These are phyloP conservation scores for Parasteatoda lunata DNA, from an alignment of 2,888 invertebrate species.

Conservation along the genomic window DNA sequence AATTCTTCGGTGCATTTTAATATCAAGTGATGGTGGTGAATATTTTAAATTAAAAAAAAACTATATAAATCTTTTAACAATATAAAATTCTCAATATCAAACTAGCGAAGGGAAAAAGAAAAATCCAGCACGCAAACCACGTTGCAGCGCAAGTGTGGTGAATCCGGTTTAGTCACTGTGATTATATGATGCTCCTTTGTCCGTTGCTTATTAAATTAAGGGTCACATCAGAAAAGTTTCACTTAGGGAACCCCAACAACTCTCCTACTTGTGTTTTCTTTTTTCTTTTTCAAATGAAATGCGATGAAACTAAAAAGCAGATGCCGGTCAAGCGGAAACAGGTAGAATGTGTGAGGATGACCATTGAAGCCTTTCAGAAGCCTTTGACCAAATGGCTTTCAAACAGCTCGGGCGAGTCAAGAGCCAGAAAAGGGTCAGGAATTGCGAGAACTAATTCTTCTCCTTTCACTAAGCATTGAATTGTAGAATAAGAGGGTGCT, in stretches of 20 bases:
- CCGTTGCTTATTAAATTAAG: background rate
- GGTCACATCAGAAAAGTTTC: background rate
- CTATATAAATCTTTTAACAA: too few species aligned
- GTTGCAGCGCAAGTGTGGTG: background rate
- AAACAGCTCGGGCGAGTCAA: background rate
- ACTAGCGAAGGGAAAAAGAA: background rate
- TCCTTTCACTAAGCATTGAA: too few species aligned
- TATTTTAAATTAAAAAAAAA: too few species aligned
- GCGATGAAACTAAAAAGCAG: constrained; percentile 6
- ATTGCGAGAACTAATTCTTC: too few species aligned
- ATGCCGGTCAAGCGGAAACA: constrained; percentile 48
- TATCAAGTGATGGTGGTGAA: too few species aligned
- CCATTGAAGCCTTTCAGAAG: background rate
- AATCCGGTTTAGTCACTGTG: constrained; percentile 37
- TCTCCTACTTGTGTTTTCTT: background rate
- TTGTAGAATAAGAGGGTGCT: too few species aligned
- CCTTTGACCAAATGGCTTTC: background rate
- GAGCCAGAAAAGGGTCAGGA: too few species aligned
- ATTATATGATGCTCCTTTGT: constrained; percentile 19
- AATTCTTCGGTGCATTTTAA: too few species aligned
- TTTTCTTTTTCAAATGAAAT: constrained; percentile 21
- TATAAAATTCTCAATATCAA: too few species aligned
- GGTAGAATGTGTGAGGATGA: constrained; percentile 16
- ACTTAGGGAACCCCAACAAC: background rate
- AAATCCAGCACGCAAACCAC: background rate